Percentiles rank a stretch among this genome's conserved stretches.
phyloP scores from a whole-genome alignment of 1,140 invertebrate species.

The Alviniconcha marisindica region DNA sequence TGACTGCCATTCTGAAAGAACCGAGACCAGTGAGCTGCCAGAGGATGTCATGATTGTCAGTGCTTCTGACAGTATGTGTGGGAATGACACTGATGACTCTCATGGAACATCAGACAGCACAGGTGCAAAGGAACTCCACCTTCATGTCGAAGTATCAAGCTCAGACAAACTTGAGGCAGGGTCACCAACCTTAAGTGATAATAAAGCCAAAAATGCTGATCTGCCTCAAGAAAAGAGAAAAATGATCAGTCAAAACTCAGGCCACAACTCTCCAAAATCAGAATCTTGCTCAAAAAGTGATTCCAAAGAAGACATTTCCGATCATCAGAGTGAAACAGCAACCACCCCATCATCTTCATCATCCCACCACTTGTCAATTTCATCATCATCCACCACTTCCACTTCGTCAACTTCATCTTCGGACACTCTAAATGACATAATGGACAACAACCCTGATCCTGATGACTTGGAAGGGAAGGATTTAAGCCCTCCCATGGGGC shows the following conservation, averaged over 20 bases:
- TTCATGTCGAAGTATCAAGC: too few species aligned
- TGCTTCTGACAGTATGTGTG: conserved; percentile 34
- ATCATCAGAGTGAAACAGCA: too few species aligned
- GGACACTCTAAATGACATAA: background rate
- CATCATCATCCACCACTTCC: background rate
- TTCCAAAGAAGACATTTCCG: background rate
- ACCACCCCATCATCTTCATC: conserved; percentile 3
- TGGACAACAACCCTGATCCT: background rate
- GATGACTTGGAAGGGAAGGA: conserved; percentile 26
- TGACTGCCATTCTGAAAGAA: background rate
- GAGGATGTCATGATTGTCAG: conserved; percentile 38
- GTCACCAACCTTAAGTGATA: too few species aligned
- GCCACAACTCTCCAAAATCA: background rate
- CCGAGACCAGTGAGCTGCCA: conserved; percentile 8
- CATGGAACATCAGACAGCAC: background rate
- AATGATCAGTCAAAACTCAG: too few species aligned
- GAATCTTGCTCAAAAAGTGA: background rate
- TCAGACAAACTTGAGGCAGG: too few species aligned
- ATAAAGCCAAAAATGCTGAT: too few species aligned
- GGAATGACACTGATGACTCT: conserved; percentile 24
- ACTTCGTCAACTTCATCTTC: background rate
- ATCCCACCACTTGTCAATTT: background rate
- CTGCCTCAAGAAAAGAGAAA: too few species aligned
- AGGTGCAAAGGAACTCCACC: too few species aligned
- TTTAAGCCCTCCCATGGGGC: background rate